Percentiles rank a stretch among this genome's conserved stretches.
Conservation (phyloP, 2,797 vertebrate genomes). For the Sebastes taczanowskii region DNA sequence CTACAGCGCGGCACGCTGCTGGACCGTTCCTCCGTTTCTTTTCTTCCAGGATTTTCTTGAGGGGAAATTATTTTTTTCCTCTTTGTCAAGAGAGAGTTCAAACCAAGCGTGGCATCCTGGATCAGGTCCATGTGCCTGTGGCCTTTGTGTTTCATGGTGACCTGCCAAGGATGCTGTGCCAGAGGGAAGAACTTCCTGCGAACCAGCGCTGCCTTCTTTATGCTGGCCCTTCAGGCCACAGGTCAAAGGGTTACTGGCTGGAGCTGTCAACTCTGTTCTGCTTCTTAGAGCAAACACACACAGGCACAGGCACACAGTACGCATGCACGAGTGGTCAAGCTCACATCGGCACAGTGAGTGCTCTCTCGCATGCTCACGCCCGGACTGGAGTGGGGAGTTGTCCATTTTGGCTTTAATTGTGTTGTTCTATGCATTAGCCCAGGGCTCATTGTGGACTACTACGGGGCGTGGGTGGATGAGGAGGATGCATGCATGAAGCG, state of each 20-base stretch:
- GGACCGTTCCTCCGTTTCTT: constrained; percentile 19
- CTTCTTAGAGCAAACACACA: constrained; percentile 31
- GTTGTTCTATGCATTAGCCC: constrained; percentile 72
- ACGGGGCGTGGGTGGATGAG: constrained; percentile 64
- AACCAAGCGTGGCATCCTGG: constrained; percentile 61
- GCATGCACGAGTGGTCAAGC: constrained; percentile 49
- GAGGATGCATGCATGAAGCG: constrained; percentile 53
- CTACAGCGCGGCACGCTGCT: constrained; percentile 28
- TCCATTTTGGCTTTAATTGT: constrained; percentile 69
- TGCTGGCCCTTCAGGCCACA: constrained; percentile 26
- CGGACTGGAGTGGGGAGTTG: constrained; percentile 50
- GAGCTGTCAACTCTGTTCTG: constrained; percentile 45
- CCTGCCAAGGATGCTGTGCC: constrained; percentile 60
- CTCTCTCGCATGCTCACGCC: constrained; percentile 35
- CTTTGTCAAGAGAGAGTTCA: constrained; percentile 51
- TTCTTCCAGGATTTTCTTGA: constrained; percentile 51
- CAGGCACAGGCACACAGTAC: neutral
- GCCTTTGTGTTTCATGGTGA: constrained; percentile 64
- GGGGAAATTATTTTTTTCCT: constrained; percentile 33
- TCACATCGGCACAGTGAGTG: constrained; percentile 33
- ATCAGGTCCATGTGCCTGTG: constrained; percentile 60
- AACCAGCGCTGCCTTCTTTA: constrained; percentile 40
- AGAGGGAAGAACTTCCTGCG: constrained; percentile 40
- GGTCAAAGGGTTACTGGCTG: constrained; percentile 63
- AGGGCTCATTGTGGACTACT: constrained; percentile 59